Evolutionary conservation across 2,797 vertebrate genomes (phyloP), one percentile per base, ranked within the genome.

Genomic region (Masticophis lateralis): DNA sequence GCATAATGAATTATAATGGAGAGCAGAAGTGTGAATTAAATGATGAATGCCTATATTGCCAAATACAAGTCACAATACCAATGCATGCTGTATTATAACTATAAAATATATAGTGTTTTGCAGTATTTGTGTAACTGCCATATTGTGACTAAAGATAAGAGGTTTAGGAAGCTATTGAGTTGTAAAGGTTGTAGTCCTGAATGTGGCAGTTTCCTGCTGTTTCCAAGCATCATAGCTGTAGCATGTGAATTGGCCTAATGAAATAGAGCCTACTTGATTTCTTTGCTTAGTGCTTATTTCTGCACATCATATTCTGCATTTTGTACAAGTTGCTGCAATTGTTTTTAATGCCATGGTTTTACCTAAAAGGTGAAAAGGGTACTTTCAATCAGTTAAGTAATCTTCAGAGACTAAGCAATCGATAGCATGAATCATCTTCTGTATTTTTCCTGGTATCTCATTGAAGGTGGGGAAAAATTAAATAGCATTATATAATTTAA

Each of bases 31-130:
- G 60, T 96, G 88, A 92, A 83, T 95, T 83, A 92, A 94, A 83
- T 95, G 91, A 95, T 95, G 95, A 60, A 97, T 96, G 94, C 91
- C 87, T 69, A 5, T 57, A 90, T 95, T 96, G 55, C 79, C 91
- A 88, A 83, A 60, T 88, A 94, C 14, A 94, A 91, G 27, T 90
- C 91, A 59, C 92, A 28, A 14, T 66, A 92, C 51, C 83, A 87
- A 69, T 88, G 10, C 0, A 0, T 94, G 79, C 43, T 47, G 14
- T 60, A 94, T 92, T 96, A 93, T 43, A 94, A 2, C 59, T 95
- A 91, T n/a, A 66, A 43, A 92, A 27, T 95, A 51, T 59, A n/a
- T 94, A 93, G 12, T 37, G 10, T 93, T 93, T 91, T 95, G 9
- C 32, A 55, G 89, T 93, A 53, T 94, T 95, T 94, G 2, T 88